phyloP scores from a whole-genome alignment of 2,113 vertebrate species.

The Callospermophilus lateralis region DNA sequence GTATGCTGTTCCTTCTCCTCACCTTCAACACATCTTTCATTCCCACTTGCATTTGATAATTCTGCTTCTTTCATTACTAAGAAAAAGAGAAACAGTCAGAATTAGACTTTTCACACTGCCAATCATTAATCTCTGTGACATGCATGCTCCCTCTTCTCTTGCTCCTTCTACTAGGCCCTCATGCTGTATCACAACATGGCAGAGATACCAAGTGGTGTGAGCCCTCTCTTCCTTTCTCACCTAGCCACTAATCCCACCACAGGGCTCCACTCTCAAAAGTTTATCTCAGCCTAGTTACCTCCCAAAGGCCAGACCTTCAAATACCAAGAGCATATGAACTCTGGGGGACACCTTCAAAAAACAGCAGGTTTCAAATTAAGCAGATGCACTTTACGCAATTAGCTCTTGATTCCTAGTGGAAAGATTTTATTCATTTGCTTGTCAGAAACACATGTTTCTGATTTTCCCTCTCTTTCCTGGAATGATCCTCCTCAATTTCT shows the following conservation, averaged over 20 bases:
- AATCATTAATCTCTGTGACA: not conserved
- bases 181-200: not conserved
- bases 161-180: not conserved
- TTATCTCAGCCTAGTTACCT: not conserved
- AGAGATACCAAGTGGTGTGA: not conserved
- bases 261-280: fast-evolving
- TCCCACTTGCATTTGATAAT: not conserved
- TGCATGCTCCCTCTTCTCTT: not conserved
- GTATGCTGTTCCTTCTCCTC: not conserved
- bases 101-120: not conserved
- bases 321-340: not conserved
- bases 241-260: not conserved
- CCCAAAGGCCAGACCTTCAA: not conserved
- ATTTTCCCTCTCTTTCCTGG: not conserved
- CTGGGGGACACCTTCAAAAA: not conserved
- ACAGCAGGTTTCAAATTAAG: no score
- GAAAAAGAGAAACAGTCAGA: not conserved
- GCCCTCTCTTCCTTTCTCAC: not conserved
- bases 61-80: not conserved
- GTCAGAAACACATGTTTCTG: not conserved
- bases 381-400: not conserved
- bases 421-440: not conserved
- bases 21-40: not conserved
- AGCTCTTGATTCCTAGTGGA: not conserved
- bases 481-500: not conserved